A percentile compares a stretch with the other conserved stretches of the same genome.
These are phyloP conservation scores for Antheraea yamamai DNA, from an alignment of 2,888 invertebrate genomes.

Conservation along the genomic window DNA sequence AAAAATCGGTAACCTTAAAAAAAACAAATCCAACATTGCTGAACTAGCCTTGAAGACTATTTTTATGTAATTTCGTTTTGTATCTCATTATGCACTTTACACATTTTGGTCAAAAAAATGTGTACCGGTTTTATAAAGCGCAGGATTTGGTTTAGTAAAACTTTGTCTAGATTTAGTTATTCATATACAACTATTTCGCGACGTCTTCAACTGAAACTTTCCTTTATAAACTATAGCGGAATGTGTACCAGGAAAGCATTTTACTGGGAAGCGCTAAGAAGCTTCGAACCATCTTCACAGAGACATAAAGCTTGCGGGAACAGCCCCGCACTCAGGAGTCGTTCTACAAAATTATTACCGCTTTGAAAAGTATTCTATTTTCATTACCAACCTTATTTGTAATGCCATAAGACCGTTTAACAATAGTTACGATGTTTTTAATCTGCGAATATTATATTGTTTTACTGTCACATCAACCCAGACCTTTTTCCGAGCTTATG, in stretches of 20 bases:
- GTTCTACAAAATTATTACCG: conserved; percentile 41
- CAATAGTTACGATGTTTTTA: conserved; percentile 20
- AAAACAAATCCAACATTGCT: too few species aligned
- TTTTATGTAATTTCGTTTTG: too few species aligned
- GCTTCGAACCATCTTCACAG: conserved; percentile 62
- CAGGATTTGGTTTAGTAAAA: neutral
- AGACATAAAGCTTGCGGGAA: conserved; percentile 71
- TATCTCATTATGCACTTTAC: too few species aligned
- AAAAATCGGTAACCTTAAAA: too few species aligned
- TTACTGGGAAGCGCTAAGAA: conserved; percentile 70
- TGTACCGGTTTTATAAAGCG: too few species aligned
- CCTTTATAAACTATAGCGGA: conserved; percentile 31
- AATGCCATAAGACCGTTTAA: conserved; percentile 27
- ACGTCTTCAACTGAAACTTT: conserved; percentile 9
- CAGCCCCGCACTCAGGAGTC: conserved; percentile 67
- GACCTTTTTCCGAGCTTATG: conserved; percentile 34
- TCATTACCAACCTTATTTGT: conserved; percentile 43
- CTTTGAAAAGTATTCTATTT: conserved; percentile 25
- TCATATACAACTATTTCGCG: neutral
- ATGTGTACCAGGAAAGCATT: conserved; percentile 56
- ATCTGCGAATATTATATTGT: conserved; percentile 28
- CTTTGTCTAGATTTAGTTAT: neutral
- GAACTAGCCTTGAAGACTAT: too few species aligned
- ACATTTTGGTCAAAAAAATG: too few species aligned
- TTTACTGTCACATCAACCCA: conserved; percentile 39